Conservation (phyloP, 2,888 invertebrate species). For the Apamea monoglypha region DNA sequence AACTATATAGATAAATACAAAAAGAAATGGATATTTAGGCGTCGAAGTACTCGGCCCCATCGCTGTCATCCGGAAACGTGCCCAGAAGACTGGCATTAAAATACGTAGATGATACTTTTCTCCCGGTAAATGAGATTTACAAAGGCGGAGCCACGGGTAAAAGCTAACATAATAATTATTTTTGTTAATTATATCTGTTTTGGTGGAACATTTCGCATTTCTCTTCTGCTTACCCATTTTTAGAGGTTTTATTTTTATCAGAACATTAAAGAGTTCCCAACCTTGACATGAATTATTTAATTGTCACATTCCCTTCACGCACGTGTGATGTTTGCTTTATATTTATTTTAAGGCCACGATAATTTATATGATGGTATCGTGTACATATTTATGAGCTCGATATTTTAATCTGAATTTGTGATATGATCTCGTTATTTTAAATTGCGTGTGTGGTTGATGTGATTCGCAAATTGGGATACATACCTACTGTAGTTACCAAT, state of each 20-base stretch:
- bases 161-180: too few species aligned
- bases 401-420: slow-evolving; percentile 55
- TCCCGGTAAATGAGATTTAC: too few species aligned
- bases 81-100: too few species aligned
- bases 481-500: neutral
- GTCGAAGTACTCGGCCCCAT: too few species aligned
- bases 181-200: too few species aligned
- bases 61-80: too few species aligned
- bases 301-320: neutral
- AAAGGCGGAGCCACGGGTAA: too few species aligned
- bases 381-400: slow-evolving; percentile 52
- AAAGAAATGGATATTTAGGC: too few species aligned
- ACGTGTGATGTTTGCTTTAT: neutral
- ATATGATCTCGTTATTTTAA: slow-evolving; percentile 50
- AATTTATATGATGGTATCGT: slow-evolving; percentile 44
- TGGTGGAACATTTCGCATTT: neutral
- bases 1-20: too few species aligned
- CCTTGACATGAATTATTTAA: slow-evolving; percentile 4
- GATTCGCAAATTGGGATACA: slow-evolving; percentile 26
- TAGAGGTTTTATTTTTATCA: neutral
- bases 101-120: too few species aligned
- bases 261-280: neutral
- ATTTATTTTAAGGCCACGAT: slow-evolving; percentile 22
- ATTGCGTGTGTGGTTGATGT: slow-evolving; percentile 40
- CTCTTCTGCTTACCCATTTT: neutral